These are phyloP conservation scores for Equus przewalskii DNA, from an alignment of 2,113 vertebrate genomes.

Conservation along the genomic window DNA sequence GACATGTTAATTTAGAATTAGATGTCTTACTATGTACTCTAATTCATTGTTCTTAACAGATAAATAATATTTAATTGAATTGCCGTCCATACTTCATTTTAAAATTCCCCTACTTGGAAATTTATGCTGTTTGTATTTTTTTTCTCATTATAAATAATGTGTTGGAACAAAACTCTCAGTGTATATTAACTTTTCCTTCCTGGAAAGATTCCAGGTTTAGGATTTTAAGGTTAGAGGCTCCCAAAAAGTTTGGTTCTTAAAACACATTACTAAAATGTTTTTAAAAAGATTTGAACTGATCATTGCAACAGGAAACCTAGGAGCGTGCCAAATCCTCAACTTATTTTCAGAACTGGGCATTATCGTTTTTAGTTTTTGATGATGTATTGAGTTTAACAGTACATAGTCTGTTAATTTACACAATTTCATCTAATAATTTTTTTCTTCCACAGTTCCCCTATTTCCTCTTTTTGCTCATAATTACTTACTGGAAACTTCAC, in stretches of 20 bases:
- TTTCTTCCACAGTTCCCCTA: not conserved
- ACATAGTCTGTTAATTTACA: not conserved
- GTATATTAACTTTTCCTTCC: slow-evolving; percentile 4
- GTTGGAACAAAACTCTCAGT: not conserved
- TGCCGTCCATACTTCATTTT: not conserved
- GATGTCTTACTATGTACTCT: not conserved
- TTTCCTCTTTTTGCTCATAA: not conserved
- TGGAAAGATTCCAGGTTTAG: slow-evolving; percentile 17
- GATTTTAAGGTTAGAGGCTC: not conserved
- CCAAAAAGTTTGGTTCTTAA: slow-evolving; percentile 8
- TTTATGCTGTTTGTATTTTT: not conserved
- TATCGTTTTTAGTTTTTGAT: not conserved
- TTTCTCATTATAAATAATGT: not conserved
- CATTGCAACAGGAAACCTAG: not conserved
- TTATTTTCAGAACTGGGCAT: not conserved
- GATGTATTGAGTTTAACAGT: not conserved
- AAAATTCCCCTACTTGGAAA: not conserved
- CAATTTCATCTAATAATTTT: not conserved
- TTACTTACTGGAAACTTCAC: not conserved
- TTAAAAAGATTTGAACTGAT: not conserved
- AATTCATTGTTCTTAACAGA: not conserved
- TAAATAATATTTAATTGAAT: not conserved
- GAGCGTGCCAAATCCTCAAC: not conserved
- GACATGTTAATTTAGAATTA: not conserved
- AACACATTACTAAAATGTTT: not conserved